Conservation (phyloP, 2,797 vertebrate species). For the Ficedula albicollis region DNA sequence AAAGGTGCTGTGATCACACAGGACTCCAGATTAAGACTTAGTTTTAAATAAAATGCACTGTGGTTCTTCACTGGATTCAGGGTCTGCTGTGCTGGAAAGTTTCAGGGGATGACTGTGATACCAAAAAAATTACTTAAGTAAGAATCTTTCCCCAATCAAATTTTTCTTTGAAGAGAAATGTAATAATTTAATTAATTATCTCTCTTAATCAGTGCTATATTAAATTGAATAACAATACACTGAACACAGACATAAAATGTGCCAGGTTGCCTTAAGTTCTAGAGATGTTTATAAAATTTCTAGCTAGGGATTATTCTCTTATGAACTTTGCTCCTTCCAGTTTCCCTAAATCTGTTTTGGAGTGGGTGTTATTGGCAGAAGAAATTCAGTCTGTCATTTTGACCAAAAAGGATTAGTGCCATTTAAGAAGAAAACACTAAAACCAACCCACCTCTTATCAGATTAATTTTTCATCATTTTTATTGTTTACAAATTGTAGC, state of each 20-base stretch:
- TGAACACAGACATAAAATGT: background rate
- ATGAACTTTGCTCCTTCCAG: background rate
- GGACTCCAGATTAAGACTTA: background rate
- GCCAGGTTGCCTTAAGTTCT: background rate
- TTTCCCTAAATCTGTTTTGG: conserved; percentile 18
- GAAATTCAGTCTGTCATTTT: background rate
- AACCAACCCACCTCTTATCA: background rate
- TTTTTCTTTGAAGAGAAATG: background rate
- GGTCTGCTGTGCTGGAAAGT: background rate
- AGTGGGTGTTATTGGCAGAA: background rate
- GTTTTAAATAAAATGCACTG: background rate
- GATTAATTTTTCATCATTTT: conserved; percentile 11
- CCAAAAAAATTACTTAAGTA: background rate
- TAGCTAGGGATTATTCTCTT: background rate
- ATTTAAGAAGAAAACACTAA: background rate
- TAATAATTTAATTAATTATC: background rate
- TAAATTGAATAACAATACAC: background rate
- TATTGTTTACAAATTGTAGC: background rate
- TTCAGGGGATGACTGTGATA: background rate
- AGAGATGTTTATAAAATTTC: background rate
- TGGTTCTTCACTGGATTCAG: background rate
- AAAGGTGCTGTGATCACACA: background rate
- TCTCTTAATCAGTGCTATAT: background rate
- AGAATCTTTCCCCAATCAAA: background rate
- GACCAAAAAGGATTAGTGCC: conserved; percentile 9